A percentile compares a stretch with the other conserved stretches of the same genome.
These are phyloP conservation scores for Abrostola tripartita DNA, from an alignment of 2,888 invertebrate species.

Conservation along the genomic window DNA sequence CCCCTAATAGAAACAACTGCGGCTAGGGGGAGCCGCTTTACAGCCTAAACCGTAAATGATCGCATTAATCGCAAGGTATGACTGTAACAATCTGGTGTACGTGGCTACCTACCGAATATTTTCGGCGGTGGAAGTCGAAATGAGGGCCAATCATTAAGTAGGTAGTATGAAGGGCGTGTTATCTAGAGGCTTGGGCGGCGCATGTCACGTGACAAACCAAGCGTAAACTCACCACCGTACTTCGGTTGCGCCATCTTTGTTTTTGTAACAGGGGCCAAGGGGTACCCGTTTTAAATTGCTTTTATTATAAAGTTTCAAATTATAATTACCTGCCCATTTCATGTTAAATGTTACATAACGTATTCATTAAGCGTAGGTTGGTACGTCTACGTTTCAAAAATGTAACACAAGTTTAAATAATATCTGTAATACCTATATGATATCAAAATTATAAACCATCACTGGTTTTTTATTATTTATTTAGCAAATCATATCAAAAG, in stretches of 20 bases:
- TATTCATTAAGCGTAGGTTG: constrained; percentile 8
- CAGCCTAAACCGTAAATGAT: constrained; percentile 72
- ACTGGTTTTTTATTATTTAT: constrained; percentile 20
- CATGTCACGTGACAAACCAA: constrained; percentile 77
- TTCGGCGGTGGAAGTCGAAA: constrained; percentile 65
- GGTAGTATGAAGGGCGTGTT: constrained; percentile 78
- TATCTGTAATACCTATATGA: constrained; percentile 2
- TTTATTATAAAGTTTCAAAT: constrained; percentile 58
- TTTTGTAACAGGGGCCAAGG: constrained; percentile 70
- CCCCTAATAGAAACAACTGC: constrained; percentile 77
- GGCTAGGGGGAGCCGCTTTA: constrained; percentile 72
- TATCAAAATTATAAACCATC: constrained; percentile 1
- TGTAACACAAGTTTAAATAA: neutral
- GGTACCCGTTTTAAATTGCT: constrained; percentile 50
- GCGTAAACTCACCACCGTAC: constrained; percentile 77
- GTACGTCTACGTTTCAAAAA: constrained; percentile 11
- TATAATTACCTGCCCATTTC: constrained; percentile 57
- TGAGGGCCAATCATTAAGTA: constrained; percentile 75
- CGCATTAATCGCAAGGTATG: constrained; percentile 64
- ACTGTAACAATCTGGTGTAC: constrained; percentile 52
- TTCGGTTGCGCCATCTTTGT: constrained; percentile 78
- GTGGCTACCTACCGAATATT: constrained; percentile 62
- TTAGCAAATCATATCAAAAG: constrained; percentile 30
- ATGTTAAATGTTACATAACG: constrained; percentile 30
- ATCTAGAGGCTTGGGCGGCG: constrained; percentile 77